phyloP scores from a whole-genome alignment of 2,888 invertebrate species.

The Ceramica pisi region DNA sequence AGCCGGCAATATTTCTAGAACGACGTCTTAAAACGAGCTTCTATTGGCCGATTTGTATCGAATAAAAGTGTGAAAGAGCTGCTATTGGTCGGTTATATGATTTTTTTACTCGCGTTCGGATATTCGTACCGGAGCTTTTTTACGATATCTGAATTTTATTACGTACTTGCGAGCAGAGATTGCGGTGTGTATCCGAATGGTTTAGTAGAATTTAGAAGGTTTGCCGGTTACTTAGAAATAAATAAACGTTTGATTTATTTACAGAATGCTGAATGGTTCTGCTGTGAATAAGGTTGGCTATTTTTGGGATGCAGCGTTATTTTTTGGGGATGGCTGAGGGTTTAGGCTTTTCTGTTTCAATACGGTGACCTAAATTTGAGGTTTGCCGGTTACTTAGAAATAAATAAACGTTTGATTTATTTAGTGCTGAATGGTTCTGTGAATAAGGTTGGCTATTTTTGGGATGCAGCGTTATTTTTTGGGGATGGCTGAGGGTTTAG shows the following conservation, averaged over 20 bases:
- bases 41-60: slow-evolving; percentile 79
- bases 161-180: slow-evolving; percentile 69
- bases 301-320: neutral
- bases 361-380: neutral
- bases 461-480: no score
- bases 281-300: neutral
- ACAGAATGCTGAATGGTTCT: slow-evolving; percentile 18
- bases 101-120: slow-evolving; percentile 61
- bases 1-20: slow-evolving; percentile 73
- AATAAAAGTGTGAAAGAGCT: slow-evolving; percentile 69
- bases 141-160: slow-evolving; percentile 72
- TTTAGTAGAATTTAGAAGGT: slow-evolving; percentile 54
- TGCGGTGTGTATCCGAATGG: slow-evolving; percentile 67
- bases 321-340: neutral
- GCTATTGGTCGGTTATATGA: slow-evolving; percentile 71
- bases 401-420: no score
- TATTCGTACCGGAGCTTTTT: slow-evolving; percentile 63
- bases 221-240: slow-evolving; percentile 44
- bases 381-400: no score
- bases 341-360: neutral
- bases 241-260: slow-evolving; percentile 49
- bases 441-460: neutral
- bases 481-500: neutral
- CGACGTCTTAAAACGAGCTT: slow-evolving; percentile 76
- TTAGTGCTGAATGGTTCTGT: no score